Conservation (phyloP, 2,113 vertebrate species). For the Balaenoptera acutorostrata region DNA sequence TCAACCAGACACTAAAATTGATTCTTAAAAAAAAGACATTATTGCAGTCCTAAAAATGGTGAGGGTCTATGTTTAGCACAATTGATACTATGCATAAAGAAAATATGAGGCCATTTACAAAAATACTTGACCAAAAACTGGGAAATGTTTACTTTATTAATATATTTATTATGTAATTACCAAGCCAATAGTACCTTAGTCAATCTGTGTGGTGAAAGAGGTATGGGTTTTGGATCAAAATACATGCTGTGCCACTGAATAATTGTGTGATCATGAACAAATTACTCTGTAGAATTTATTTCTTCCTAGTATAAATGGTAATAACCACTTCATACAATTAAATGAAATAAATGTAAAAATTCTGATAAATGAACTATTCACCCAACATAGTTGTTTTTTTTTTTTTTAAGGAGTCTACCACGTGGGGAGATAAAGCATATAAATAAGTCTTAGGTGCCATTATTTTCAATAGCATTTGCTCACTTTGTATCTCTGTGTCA, state of each 20-base stretch:
- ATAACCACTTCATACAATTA: neutral
- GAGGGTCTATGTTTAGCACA: neutral
- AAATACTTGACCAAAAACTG: neutral
- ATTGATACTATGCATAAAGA: neutral
- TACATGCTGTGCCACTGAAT: neutral
- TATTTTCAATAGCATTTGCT: neutral
- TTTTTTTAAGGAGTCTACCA: neutral
- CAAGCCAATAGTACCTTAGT: neutral
- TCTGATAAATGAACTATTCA: neutral
- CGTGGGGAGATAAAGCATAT: neutral
- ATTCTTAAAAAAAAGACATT: neutral
- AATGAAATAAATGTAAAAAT: neutral
- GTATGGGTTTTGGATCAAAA: neutral
- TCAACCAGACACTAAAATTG: neutral
- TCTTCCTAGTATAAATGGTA: neutral
- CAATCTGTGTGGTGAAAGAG: neutral
- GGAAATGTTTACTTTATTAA: slow-evolving; percentile 33
- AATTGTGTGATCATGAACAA: neutral
- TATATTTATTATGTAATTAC: neutral
- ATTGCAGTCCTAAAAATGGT: neutral
- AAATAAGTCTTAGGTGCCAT: neutral
- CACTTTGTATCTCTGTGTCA: neutral
- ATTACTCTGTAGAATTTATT: neutral
- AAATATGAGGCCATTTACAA: neutral
- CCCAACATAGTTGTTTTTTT: neutral